phyloP scores from a whole-genome alignment of 2,888 invertebrate genomes.

The Idaea biselata region DNA sequence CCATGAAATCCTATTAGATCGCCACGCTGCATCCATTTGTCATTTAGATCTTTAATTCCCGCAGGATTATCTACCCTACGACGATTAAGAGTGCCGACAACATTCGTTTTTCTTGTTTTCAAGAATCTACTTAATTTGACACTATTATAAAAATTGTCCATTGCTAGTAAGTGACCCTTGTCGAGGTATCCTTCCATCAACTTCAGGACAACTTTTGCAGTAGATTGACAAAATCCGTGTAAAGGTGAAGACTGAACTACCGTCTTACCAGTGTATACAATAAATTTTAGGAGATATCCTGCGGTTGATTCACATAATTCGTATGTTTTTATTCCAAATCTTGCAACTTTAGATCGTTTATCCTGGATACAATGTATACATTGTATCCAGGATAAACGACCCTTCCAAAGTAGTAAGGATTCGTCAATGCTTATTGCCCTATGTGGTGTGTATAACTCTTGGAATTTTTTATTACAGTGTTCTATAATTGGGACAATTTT shows the following conservation, averaged over 20 bases:
- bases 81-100: neutral
- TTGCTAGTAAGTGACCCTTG: slow-evolving; percentile 21
- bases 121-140: neutral
- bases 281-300: slow-evolving; percentile 12
- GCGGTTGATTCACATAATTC: slow-evolving; percentile 22
- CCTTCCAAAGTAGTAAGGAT: slow-evolving; percentile 25
- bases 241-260: slow-evolving; percentile 4
- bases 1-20: neutral
- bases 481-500: slow-evolving; percentile 8
- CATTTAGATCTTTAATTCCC: neutral
- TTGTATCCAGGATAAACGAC: slow-evolving; percentile 19
- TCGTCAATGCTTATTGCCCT: slow-evolving; percentile 18
- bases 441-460: slow-evolving; percentile 11
- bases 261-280: slow-evolving; percentile 13
- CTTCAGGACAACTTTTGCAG: slow-evolving; percentile 22
- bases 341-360: slow-evolving; percentile 21
- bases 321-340: slow-evolving; percentile 25
- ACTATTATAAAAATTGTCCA: slow-evolving; percentile 26
- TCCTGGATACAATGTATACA: too few species aligned
- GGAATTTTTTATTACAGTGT: slow-evolving; percentile 14
- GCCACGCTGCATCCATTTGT: neutral
- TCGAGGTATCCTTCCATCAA: slow-evolving; percentile 16
- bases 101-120: neutral
- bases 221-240: slow-evolving; percentile 19
- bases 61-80: neutral